Percentiles rank a stretch among this genome's conserved stretches.
Conservation (phyloP, 2,888 invertebrate species). For the Tryphoninae sp. region DNA sequence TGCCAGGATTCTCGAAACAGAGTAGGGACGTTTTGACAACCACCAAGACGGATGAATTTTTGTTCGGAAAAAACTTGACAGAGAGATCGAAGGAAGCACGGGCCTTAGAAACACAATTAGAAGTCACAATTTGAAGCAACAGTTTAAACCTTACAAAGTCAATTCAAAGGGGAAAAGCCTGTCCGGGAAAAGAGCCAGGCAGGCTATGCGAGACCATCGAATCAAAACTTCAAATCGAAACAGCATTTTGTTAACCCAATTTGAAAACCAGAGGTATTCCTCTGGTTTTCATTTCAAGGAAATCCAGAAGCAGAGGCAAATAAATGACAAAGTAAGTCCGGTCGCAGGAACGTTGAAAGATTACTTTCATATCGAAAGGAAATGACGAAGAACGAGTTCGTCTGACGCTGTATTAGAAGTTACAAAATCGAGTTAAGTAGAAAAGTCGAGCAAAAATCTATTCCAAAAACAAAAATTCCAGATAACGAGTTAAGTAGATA, state of each 20-base stretch:
- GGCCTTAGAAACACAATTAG: constrained; percentile 11
- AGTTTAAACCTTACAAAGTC: neutral
- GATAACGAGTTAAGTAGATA: constrained; percentile 8
- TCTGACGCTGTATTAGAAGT: constrained; percentile 37
- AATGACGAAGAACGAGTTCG: constrained; percentile 41
- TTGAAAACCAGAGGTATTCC: neutral
- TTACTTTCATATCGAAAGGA: constrained; percentile 41
- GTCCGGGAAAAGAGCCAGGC: constrained; percentile 15
- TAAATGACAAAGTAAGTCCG: constrained; percentile 40
- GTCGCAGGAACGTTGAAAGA: constrained; percentile 41
- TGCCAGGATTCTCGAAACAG: constrained; percentile 17
- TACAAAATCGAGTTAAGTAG: constrained; percentile 40
- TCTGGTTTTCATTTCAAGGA: neutral
- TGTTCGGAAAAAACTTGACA: constrained; percentile 10
- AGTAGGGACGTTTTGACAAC: constrained; percentile 3
- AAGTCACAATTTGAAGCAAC: constrained; percentile 22
- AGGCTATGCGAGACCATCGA: constrained; percentile 7
- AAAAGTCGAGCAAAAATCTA: neutral
- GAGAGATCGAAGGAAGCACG: constrained; percentile 22
- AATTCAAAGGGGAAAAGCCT: constrained; percentile 24
- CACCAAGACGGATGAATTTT: constrained; percentile 2
- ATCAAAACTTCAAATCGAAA: constrained; percentile 22
- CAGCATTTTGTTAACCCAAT: constrained; percentile 14
- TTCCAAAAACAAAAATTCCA: constrained; percentile 19
- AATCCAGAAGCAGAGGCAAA: constrained; percentile 12